A percentile compares a stretch with the other conserved stretches of the same genome.
phyloP scores from a whole-genome alignment of 1,140 invertebrate species.

The Diachasma alloeum region DNA sequence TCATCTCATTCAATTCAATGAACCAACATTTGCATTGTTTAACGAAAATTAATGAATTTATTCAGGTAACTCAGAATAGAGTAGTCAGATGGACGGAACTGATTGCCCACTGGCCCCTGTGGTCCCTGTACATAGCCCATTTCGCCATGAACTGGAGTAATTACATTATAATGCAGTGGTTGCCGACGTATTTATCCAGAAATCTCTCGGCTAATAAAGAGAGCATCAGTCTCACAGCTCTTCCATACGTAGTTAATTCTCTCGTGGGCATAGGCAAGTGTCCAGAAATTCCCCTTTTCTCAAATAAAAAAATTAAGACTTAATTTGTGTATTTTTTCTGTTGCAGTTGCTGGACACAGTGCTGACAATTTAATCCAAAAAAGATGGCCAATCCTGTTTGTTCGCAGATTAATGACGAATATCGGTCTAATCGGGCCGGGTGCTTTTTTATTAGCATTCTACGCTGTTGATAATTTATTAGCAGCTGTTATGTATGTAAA shows the following conservation, averaged over 20 bases:
- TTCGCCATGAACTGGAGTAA: slow-evolving; percentile 88
- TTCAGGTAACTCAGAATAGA: slow-evolving; percentile 66
- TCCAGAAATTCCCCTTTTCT: not conserved
- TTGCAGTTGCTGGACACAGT: slow-evolving; percentile 73
- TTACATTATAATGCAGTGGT: slow-evolving; percentile 87
- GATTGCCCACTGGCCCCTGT: slow-evolving; percentile 76
- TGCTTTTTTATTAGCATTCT: slow-evolving; percentile 77
- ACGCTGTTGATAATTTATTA: slow-evolving; percentile 76
- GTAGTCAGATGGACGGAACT: slow-evolving; percentile 74
- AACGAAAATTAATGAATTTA: not conserved
- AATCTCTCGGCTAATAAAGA: slow-evolving; percentile 76
- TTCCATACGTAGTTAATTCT: slow-evolving; percentile 82
- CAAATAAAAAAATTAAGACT: not conserved
- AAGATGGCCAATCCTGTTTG: slow-evolving; percentile 77
- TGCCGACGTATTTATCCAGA: slow-evolving; percentile 78
- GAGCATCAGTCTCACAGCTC: slow-evolving; percentile 79
- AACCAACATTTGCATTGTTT: too few relatives aligned
- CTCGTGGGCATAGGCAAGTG: slow-evolving; percentile 75
- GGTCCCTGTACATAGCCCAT: slow-evolving; percentile 82
- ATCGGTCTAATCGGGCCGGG: slow-evolving; percentile 81
- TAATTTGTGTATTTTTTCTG: not conserved
- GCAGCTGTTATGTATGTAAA: slow-evolving; percentile 74
- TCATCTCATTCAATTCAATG: not conserved
- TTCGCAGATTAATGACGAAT: slow-evolving; percentile 78
- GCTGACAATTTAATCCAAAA: slow-evolving; percentile 75